Conservation (phyloP, 2,797 vertebrate genomes). For the Apodemus agrarius region DNA sequence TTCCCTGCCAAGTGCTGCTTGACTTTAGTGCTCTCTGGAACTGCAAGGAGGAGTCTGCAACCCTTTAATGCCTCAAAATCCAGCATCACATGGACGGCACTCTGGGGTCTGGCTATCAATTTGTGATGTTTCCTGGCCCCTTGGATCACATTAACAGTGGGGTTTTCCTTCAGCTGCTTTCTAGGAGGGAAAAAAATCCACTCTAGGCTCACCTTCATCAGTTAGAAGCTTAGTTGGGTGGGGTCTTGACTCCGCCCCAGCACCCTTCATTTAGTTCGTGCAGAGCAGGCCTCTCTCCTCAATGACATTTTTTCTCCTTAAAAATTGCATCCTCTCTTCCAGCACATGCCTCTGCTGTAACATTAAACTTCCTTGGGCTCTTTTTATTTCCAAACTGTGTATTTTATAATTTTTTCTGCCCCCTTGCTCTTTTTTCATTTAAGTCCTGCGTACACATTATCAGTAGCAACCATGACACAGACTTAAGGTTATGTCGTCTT, state of each 20-base stretch:
- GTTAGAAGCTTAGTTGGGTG: not conserved
- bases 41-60: not conserved
- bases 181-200: not conserved
- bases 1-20: not conserved
- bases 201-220: not conserved
- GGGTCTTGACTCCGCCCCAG: not conserved
- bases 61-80: not conserved
- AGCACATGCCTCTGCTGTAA: not conserved
- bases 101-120: not conserved
- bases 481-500: not conserved
- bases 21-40: not conserved
- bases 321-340: not conserved
- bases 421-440: not conserved
- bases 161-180: not conserved
- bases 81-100: not conserved
- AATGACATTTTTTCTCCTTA: not conserved
- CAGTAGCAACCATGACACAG: not conserved
- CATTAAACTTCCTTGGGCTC: not conserved
- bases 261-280: not conserved
- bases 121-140: not conserved
- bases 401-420: not conserved
- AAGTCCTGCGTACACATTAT: not conserved
- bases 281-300: not conserved
- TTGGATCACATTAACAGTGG: not conserved
- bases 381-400: not conserved